Percentiles rank a stretch among this genome's conserved stretches.
Evolutionary conservation across 2,113 vertebrate species (phyloP).

Genomic region (Seriola rivoliana): DNA sequence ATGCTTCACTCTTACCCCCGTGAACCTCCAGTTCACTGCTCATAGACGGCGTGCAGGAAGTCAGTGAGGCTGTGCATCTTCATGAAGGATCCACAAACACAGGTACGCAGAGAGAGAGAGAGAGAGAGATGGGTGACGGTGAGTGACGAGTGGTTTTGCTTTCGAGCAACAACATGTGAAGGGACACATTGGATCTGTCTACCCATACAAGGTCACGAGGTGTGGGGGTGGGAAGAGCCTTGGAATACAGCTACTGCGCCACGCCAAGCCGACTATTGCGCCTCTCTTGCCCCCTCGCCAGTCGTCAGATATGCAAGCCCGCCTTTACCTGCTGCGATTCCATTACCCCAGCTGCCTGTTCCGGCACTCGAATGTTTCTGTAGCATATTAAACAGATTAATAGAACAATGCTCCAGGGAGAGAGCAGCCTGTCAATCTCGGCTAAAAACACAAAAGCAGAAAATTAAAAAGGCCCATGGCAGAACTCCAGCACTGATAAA

Average conservation of each 20-base stretch:
- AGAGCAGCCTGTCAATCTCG: conserved; percentile 85
- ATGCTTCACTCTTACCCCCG: conserved; percentile 25
- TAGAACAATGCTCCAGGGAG: conserved; percentile 88
- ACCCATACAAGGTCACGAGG: conserved; percentile 72
- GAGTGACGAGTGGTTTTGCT: not conserved
- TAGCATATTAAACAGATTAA: conserved; percentile 93
- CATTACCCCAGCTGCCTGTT: conserved; percentile 85
- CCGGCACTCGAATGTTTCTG: conserved; percentile 85
- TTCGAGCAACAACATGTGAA: conserved; percentile 3
- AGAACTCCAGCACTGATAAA: conserved; percentile 87
- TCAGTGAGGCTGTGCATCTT: conserved; percentile 35
- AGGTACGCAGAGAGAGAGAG: not conserved
- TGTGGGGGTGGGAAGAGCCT: conserved; percentile 20
- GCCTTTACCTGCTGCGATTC: conserved; percentile 84
- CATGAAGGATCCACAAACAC: conserved; percentile 11
- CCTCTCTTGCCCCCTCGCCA: conserved; percentile 65
- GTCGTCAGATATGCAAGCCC: conserved; percentile 81
- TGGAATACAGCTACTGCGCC: conserved; percentile 43
- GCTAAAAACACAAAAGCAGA: conserved; percentile 88
- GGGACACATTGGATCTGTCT: conserved; percentile 65
- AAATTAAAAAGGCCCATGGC: conserved; percentile 90
- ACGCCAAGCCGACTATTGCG: conserved; percentile 44
- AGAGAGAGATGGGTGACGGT: not conserved
- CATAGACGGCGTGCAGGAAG: not conserved
- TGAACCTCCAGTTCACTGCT: conserved; percentile 14